Evolutionary conservation across 35 echinoderm and acorn worm genomes (phyloP), one percentile per base, ranked within the genome.

Genomic region (Eucidaris tribuloides): DNA sequence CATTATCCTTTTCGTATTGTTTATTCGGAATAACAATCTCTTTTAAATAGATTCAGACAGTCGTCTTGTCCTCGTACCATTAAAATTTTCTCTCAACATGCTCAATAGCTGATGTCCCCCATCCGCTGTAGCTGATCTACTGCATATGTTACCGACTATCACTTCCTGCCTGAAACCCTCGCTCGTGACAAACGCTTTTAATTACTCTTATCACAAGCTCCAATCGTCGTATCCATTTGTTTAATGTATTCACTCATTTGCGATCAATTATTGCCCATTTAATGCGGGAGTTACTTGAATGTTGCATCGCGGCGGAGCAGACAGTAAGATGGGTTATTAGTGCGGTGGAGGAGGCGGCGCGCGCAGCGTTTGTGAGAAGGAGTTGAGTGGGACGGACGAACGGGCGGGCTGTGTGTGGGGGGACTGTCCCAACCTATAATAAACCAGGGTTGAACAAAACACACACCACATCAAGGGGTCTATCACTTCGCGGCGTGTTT

Each of bases 141-240:
- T n/a, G n/a, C n/a, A n/a, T n/a, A n/a, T n/a, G n/a, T n/a, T n/a
- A n/a, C n/a, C n/a, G n/a, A n/a, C n/a, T n/a, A n/a, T n/a, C n/a
- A n/a, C n/a, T n/a, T n/a, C n/a, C n/a, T n/a, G n/a, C n/a, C n/a
- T n/a, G n/a, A n/a, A n/a, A n/a, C n/a, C n/a, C n/a, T n/a, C n/a
- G n/a, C n/a, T n/a, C n/a, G n/a, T n/a, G n/a, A n/a, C n/a, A 82
- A 78, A 54, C 55, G 80, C 80, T 82, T 82, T 82, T 82, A 82
- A 82, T 82, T 82, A 82, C 55, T 58, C 54, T 82, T 55, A 17
- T 30, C 54, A 34, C 0, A 15, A 23, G 7, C 11, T 36, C 54
- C 80, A 62, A 13, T 60, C 80, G 42, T 0, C 63, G 56, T 82
- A 82, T 64, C 56, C 46, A 82, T 82, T 82, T 82, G 80, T 82